phyloP scores from a whole-genome alignment of 2,113 vertebrate species.

The Grallaria varia region DNA sequence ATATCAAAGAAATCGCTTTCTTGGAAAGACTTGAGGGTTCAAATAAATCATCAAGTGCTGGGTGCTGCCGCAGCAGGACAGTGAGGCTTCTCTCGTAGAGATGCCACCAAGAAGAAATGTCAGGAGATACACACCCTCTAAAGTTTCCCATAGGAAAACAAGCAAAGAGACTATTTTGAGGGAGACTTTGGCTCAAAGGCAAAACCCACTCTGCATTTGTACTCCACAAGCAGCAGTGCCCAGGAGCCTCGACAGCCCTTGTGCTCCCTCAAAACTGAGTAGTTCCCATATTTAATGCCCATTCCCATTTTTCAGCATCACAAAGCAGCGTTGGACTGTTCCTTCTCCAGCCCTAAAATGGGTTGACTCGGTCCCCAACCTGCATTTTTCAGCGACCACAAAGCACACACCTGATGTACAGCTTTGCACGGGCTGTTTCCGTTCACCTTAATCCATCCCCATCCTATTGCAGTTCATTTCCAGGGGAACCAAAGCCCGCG shows the following conservation, averaged over 20 bases:
- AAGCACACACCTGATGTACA: background rate
- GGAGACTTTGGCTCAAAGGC: accelerated
- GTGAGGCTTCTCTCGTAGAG: background rate
- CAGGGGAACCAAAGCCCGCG: background rate
- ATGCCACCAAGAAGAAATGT: background rate
- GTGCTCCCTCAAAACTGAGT: accelerated
- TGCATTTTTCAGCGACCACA: background rate
- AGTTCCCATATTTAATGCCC: background rate
- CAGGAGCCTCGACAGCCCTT: background rate
- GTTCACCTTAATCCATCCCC: background rate
- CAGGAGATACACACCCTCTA: background rate
- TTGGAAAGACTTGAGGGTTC: conserved; percentile 68
- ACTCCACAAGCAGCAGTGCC: background rate
- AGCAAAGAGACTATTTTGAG: background rate
- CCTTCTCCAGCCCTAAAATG: background rate
- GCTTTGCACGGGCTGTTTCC: background rate
- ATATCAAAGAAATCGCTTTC: conserved; percentile 74
- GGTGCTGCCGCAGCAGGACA: background rate
- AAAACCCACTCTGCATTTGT: background rate
- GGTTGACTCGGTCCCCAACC: background rate
- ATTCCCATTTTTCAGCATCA: background rate
- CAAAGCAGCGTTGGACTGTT: accelerated
- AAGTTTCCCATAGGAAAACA: background rate
- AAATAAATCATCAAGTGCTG: conserved; percentile 59
- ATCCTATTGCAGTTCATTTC: background rate